Evolutionary conservation across 2,797 vertebrate species (phyloP).

Genomic region (Vipera ursinii): DNA sequence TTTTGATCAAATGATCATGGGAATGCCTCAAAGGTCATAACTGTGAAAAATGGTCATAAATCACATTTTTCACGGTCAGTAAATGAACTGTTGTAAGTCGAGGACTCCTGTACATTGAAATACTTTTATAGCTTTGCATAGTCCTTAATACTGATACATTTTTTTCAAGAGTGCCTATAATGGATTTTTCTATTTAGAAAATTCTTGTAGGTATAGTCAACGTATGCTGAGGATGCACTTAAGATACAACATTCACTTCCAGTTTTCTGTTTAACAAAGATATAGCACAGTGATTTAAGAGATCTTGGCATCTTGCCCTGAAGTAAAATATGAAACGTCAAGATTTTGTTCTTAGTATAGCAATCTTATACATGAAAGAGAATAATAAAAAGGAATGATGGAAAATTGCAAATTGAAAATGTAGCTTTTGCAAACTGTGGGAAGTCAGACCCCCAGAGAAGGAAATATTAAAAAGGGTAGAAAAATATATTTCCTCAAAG

Average conservation of each 20-base stretch:
- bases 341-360: constrained; percentile 23
- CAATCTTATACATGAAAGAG: constrained; percentile 9
- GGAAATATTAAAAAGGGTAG: too few species aligned
- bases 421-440: background rate
- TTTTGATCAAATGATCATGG: background rate
- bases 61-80: background rate
- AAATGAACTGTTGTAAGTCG: background rate
- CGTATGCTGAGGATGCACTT: constrained; percentile 15
- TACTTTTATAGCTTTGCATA: background rate
- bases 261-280: constrained; percentile 25
- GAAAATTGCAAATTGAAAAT: background rate
- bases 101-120: background rate
- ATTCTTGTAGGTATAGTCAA: constrained; percentile 10
- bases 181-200: background rate
- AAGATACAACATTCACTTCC: constrained; percentile 32
- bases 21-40: background rate
- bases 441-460: too few species aligned
- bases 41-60: background rate
- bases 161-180: background rate
- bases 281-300: constrained; percentile 17
- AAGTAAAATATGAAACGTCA: constrained; percentile 42
- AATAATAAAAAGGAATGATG: background rate
- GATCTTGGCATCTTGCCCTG: constrained; percentile 22
- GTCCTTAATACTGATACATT: background rate
- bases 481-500: too few species aligned